phyloP scores from a whole-genome alignment of 2,113 vertebrate genomes.

The Vidua macroura region DNA sequence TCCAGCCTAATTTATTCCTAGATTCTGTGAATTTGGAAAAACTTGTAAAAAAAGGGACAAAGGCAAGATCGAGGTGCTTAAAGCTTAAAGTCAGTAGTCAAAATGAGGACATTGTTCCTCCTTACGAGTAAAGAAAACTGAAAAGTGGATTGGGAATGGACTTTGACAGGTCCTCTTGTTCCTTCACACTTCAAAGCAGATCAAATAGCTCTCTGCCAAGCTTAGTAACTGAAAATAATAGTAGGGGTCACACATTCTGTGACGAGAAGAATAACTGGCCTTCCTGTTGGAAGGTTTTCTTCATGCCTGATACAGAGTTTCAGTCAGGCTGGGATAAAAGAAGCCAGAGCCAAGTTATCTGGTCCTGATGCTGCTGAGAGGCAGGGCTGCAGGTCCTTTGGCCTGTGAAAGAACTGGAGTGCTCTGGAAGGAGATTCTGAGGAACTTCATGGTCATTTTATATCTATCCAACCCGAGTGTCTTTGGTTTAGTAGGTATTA shows the following conservation, averaged over 20 bases:
- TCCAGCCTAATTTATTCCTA: not conserved
- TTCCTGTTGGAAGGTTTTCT: not conserved
- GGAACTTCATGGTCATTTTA: not conserved
- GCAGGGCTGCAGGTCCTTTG: not conserved
- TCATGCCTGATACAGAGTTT: not conserved
- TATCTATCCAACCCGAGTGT: fast-evolving
- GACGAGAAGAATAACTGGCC: not conserved
- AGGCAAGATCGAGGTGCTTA: not conserved
- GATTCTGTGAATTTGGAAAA: not conserved
- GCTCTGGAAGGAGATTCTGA: not conserved
- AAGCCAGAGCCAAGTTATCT: not conserved
- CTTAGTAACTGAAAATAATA: not conserved
- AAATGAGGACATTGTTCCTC: not conserved
- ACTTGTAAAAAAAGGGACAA: not conserved
- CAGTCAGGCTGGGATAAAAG: not conserved
- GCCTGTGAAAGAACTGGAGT: not conserved
- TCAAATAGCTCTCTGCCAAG: not conserved
- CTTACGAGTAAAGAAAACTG: not conserved
- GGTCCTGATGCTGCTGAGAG: not conserved
- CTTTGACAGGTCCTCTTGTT: not conserved
- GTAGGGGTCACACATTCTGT: fast-evolving
- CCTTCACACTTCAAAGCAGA: not conserved
- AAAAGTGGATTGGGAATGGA: not conserved
- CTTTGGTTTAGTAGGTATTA: not conserved
- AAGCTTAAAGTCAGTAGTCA: not conserved